These are phyloP conservation scores for Excalfactoria chinensis DNA, from an alignment of 2,113 vertebrate species.

Conservation along the genomic window DNA sequence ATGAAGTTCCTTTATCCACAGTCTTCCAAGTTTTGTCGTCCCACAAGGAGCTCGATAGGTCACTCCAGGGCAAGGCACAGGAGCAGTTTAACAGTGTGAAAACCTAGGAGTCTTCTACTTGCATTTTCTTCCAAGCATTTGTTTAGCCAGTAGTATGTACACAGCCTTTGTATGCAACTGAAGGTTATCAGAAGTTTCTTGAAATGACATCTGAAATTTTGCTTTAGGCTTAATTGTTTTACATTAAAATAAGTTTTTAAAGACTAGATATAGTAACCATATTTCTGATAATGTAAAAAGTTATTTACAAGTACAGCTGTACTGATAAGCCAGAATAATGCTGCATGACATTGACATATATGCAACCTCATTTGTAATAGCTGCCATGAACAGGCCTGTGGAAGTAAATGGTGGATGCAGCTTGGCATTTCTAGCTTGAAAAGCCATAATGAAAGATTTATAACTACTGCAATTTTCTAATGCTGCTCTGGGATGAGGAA, in stretches of 20 bases:
- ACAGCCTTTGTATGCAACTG: background rate
- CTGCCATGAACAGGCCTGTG: background rate
- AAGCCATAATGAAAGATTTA: conserved; percentile 49
- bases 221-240: background rate
- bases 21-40: background rate
- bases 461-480: conserved; percentile 2
- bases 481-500: background rate
- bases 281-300: background rate
- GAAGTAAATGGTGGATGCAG: conserved; percentile 28
- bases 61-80: background rate
- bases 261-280: background rate
- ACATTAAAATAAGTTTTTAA: background rate
- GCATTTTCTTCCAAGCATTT: background rate
- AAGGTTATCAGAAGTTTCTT: background rate
- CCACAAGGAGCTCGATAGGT: background rate
- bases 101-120: background rate
- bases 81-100: background rate
- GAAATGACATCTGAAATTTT: background rate
- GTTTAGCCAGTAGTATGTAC: background rate
- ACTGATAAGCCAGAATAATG: background rate
- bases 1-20: background rate
- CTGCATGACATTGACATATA: background rate
- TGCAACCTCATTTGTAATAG: conserved; percentile 33
- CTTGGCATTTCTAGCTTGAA: conserved; percentile 59
- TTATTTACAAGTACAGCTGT: conserved; percentile 10